Percentiles rank a stretch among this genome's conserved stretches.
These are phyloP conservation scores for Morpho deidamia DNA, from an alignment of 2,888 invertebrate species.

Conservation along the genomic window DNA sequence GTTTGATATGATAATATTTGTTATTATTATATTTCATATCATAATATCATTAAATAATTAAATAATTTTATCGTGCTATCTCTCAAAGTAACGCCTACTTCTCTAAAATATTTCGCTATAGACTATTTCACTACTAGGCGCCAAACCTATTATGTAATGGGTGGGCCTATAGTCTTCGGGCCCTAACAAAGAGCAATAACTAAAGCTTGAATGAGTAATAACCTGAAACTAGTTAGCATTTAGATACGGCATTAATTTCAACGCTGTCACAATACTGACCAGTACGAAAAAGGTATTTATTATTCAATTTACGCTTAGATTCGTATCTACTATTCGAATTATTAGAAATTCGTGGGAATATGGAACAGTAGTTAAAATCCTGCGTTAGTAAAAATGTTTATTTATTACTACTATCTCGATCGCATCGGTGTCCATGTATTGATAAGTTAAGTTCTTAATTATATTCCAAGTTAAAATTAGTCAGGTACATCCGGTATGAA, in stretches of 20 bases:
- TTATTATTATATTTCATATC: too few relatives aligned
- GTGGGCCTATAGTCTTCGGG: constrained; percentile 18
- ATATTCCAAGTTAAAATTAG: too few relatives aligned
- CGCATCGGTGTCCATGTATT: too few relatives aligned
- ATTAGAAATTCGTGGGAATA: constrained; percentile 21
- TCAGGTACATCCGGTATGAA: too few relatives aligned
- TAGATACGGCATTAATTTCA: constrained; percentile 29
- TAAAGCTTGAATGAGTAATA: constrained; percentile 31
- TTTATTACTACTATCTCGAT: too few relatives aligned
- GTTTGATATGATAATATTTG: too few relatives aligned
- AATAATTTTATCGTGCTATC: too few relatives aligned
- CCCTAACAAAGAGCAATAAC: constrained; percentile 27
- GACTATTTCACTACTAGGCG: constrained; percentile 18
- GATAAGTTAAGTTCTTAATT: too few relatives aligned
- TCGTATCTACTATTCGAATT: constrained; percentile 20
- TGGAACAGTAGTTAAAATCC: constrained; percentile 11
- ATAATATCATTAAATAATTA: too few relatives aligned
- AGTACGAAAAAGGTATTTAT: constrained; percentile 27
- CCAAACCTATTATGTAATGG: constrained; percentile 23
- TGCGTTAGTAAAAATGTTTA: background rate
- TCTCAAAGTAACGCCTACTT: too few relatives aligned
- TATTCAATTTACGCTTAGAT: constrained; percentile 28
- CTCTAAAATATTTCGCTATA: background rate
- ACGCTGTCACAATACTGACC: constrained; percentile 26
- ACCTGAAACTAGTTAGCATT: constrained; percentile 32